Evolutionary conservation across 2,888 invertebrate genomes (phyloP).

Genomic region (Mayetiola destructor): DNA sequence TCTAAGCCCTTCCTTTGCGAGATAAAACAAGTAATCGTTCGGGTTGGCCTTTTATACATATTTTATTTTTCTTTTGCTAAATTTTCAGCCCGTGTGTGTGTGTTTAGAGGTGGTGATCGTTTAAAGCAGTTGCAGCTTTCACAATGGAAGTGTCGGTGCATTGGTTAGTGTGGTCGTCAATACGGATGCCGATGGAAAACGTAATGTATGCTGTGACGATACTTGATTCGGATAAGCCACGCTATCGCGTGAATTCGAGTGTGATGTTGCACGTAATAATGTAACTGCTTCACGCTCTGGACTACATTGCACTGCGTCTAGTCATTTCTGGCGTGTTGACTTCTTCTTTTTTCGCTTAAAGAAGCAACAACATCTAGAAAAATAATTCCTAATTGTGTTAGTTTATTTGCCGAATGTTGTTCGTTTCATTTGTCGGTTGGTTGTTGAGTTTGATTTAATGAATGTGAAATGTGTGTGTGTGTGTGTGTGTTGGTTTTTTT

Average conservation of each 20-base stretch:
- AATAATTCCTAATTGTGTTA: constrained; percentile 16
- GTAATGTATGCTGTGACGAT: constrained; percentile 38
- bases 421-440: neutral
- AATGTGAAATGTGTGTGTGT: neutral
- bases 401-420: too few relatives aligned
- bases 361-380: constrained; percentile 90
- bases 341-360: constrained; percentile 99
- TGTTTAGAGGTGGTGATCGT: too few relatives aligned
- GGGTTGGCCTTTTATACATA: neutral
- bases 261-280: constrained; percentile 45
- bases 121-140: too few relatives aligned
- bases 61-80: neutral
- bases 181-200: constrained; percentile 38
- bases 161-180: constrained; percentile 37
- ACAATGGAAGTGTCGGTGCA: constrained; percentile 39
- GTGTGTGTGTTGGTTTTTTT: neutral
- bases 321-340: constrained; percentile 81
- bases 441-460: too few relatives aligned
- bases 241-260: constrained; percentile 46
- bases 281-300: constrained; percentile 49
- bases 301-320: constrained; percentile 53
- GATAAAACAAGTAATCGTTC: neutral
- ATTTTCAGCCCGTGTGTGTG: too few relatives aligned
- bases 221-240: constrained; percentile 39
- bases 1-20: neutral